Conservation (phyloP, 2,797 vertebrate species). For the Clarias fuscus region DNA sequence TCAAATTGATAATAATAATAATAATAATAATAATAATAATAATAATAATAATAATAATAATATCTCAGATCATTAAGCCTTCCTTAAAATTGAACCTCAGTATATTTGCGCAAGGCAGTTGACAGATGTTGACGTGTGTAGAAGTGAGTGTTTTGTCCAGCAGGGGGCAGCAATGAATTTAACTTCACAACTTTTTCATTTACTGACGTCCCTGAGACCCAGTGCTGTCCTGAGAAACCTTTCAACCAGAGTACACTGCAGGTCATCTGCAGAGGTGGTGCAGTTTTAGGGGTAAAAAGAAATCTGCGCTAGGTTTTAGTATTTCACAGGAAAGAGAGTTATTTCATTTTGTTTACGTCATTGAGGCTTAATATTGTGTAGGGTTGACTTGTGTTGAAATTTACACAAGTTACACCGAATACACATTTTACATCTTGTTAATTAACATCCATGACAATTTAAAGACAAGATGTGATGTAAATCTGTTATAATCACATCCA, state of each 20-base stretch:
- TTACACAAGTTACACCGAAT: background rate
- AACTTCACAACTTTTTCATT: background rate
- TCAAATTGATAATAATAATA: background rate
- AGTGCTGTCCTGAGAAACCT: background rate
- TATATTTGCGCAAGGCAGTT: background rate
- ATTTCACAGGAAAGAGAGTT: background rate
- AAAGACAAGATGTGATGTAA: background rate
- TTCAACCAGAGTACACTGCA: too few relatives aligned
- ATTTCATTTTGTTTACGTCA: background rate
- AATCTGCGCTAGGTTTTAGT: background rate
- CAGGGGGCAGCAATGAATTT: slow-evolving; percentile 44
- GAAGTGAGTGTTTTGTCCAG: slow-evolving; percentile 22
- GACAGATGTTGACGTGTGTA: background rate
- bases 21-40: background rate
- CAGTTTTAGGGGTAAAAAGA: too few relatives aligned
- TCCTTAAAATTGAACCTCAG: background rate
- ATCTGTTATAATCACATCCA: background rate
- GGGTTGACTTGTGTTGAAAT: background rate
- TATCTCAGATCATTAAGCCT: background rate
- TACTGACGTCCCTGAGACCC: background rate
- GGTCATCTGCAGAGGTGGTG: background rate
- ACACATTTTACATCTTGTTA: background rate
- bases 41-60: background rate
- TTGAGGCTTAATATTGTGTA: background rate
- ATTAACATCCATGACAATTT: background rate